Evolutionary conservation across 2,797 vertebrate species (phyloP).

Genomic region (Novumbra hubbsi): DNA sequence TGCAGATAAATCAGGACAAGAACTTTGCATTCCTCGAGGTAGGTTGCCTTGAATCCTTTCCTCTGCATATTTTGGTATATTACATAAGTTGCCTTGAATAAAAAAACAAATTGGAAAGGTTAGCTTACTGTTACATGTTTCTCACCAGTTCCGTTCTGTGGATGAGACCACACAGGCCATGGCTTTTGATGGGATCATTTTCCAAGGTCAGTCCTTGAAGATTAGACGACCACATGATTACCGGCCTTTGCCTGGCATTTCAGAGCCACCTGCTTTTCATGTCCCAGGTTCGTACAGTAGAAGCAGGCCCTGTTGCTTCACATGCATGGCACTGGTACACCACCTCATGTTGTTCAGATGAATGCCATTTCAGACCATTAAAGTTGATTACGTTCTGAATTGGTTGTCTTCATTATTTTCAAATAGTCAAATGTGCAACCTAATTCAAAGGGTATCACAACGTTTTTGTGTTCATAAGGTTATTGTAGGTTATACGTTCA

Average conservation of each 20-base stretch:
- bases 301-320: neutral
- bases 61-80: neutral
- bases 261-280: conserved; percentile 76
- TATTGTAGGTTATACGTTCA: too few relatives aligned
- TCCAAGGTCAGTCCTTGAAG: conserved; percentile 78
- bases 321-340: neutral
- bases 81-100: neutral
- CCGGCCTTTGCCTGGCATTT: conserved; percentile 73
- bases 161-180: conserved; percentile 80
- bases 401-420: too few relatives aligned
- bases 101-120: neutral
- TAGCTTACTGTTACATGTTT: neutral
- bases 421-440: too few relatives aligned
- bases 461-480: too few relatives aligned
- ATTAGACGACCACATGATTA: conserved; percentile 76
- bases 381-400: too few relatives aligned
- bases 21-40: conserved; percentile 79
- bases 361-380: too few relatives aligned
- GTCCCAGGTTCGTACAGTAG: conserved; percentile 66
- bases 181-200: conserved; percentile 78
- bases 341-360: too few relatives aligned
- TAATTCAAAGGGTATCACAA: too few relatives aligned
- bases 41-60: neutral
- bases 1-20: conserved; percentile 81
- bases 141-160: conserved; percentile 71